phyloP scores from a whole-genome alignment of 2,888 invertebrate species.

The Caenorhabditis doughertyi region DNA sequence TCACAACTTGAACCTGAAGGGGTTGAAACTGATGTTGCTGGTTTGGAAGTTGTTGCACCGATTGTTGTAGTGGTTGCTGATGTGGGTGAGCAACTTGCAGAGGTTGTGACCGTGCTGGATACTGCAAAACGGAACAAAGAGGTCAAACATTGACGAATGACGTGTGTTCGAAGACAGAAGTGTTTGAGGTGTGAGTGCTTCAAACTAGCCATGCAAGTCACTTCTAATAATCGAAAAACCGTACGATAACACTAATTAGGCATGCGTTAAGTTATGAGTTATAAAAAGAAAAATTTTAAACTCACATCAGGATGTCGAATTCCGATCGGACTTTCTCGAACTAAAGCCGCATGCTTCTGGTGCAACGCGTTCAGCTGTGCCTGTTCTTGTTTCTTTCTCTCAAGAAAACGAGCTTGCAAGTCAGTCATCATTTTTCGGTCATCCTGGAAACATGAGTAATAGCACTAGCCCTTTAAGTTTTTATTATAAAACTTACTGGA shows the following conservation, averaged over 20 bases:
- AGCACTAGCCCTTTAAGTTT: too few species aligned
- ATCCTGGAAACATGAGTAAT: too few species aligned
- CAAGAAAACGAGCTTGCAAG: background rate
- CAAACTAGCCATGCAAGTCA: background rate
- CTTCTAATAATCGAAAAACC: background rate
- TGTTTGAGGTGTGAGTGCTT: background rate
- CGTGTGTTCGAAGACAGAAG: background rate
- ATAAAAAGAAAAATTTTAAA: background rate
- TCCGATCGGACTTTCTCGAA: conserved; percentile 4
- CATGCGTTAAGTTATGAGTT: background rate
- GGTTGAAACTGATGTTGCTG: background rate
- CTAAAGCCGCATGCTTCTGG: background rate
- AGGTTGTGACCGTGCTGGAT: conserved; percentile 9
- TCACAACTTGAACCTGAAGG: conserved; percentile 2
- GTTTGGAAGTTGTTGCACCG: conserved; percentile 1
- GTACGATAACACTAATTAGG: too few species aligned
- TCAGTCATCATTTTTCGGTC: too few species aligned
- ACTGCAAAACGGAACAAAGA: conserved; percentile 34
- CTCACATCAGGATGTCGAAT: conserved; percentile 13
- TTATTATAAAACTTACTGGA: background rate
- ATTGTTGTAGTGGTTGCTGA: conserved; percentile 21
- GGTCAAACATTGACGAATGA: conserved; percentile 12
- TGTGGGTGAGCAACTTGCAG: background rate
- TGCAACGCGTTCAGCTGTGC: background rate
- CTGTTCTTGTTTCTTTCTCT: background rate